These are phyloP conservation scores for Fukomys damarensis DNA, from an alignment of 2,113 vertebrate genomes.

Conservation along the genomic window DNA sequence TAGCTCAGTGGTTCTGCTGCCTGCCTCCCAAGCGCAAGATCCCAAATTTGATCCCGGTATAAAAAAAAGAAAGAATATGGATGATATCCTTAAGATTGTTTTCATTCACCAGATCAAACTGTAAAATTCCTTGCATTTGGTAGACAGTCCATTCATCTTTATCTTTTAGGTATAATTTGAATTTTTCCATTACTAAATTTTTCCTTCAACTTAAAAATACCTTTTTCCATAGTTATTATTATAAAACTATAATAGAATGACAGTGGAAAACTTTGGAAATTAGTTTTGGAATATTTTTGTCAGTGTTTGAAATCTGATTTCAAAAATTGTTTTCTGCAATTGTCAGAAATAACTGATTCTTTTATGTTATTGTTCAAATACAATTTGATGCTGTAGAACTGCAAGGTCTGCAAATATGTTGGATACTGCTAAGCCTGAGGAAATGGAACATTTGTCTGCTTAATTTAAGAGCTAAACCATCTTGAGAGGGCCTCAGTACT, in stretches of 20 bases:
- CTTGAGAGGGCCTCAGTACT: neutral
- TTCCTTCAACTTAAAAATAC: constrained; percentile 56
- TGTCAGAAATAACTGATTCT: neutral
- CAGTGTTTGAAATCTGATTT: neutral
- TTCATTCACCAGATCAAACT: neutral
- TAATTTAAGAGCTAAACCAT: neutral
- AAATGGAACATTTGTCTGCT: neutral
- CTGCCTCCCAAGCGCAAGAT: too few relatives aligned
- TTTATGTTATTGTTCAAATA: neutral
- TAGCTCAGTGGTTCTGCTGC: too few relatives aligned
- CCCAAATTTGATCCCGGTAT: too few relatives aligned
- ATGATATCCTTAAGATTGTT: neutral
- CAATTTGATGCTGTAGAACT: neutral
- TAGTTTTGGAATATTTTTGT: neutral
- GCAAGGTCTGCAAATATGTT: neutral
- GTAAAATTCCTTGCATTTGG: neutral
- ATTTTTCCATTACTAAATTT: constrained; percentile 42
- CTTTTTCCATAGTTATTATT: neutral
- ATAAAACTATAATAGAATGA: constrained; percentile 43
- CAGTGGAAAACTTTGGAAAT: neutral
- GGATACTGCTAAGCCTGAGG: neutral
- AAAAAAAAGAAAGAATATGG: too few relatives aligned
- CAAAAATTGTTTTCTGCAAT: neutral
- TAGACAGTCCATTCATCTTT: neutral
- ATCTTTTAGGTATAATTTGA: constrained; percentile 36